These are phyloP conservation scores for Dendrocincla tyrannina DNA, from an alignment of 2,797 vertebrate genomes.

Conservation along the genomic window DNA sequence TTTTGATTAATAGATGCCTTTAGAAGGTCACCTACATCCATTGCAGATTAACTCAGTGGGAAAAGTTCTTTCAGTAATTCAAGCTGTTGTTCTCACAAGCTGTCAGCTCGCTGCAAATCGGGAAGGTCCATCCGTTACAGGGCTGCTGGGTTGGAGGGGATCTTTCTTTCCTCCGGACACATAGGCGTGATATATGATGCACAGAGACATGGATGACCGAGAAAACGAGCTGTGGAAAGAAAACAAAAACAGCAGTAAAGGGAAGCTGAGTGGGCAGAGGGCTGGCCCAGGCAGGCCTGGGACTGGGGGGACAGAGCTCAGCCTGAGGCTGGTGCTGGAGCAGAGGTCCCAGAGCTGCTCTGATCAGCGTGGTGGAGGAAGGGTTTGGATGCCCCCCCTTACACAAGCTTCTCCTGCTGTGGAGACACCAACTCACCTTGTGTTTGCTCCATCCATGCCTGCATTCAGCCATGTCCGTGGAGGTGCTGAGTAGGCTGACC, in stretches of 20 bases:
- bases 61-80: conserved; percentile 84
- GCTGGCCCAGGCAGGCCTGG: background rate
- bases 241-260: conserved; percentile 58
- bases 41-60: conserved; percentile 84
- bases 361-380: fast-evolving
- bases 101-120: conserved; percentile 73
- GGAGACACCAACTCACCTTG: background rate
- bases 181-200: conserved; percentile 70
- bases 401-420: background rate
- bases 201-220: conserved; percentile 71
- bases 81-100: conserved; percentile 83
- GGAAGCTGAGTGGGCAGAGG: background rate
- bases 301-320: background rate
- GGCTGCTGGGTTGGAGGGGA: conserved; percentile 58
- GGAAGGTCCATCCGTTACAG: conserved; percentile 77
- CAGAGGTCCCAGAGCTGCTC: background rate
- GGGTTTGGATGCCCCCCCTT: background rate
- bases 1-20: conserved; percentile 82
- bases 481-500: background rate
- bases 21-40: conserved; percentile 83
- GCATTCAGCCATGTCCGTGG: background rate
- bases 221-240: conserved; percentile 57
- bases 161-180: conserved; percentile 63
- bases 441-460: background rate
- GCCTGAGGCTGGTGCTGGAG: background rate